Base-by-base conservation (phyloP, 2,113 vertebrate genomes). In the Phylloscopus trochilus region DNA sequence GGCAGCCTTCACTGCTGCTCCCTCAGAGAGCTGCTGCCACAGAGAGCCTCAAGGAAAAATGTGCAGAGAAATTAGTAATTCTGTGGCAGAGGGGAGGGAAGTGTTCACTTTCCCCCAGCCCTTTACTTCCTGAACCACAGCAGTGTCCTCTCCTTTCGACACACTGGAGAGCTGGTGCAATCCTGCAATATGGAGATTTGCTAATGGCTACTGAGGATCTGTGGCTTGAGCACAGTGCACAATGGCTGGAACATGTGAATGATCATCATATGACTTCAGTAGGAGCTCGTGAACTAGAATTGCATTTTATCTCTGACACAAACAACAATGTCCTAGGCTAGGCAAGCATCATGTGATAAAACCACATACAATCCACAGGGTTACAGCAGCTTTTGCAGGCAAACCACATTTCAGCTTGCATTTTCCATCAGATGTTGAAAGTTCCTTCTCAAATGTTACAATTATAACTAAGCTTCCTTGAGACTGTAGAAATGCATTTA, bases 241-340 rank as follows among this genome's bases (percentile, higher is more conserved):
- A 98, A 98, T 98, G 96, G 96, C 95, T 97, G 97, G 97, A 98
- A 96, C 98, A 98, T 98, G 98, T 98, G 98, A 98, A 97, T 97
- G 87, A 89, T 93, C 97, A 98, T 98, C 98, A 99, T 98, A 98
- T 98, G 98, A 99, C 98, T 98, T 97, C 95, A 97, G 96, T 78
- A 81, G 97, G 96, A 99, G 98, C 98, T 98, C 97, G 98, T 98
- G 98, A 99, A 98, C 97, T 52, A 97, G 97, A 96, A 98, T 92
- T 98, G 97, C 97, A 97, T 98, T 97, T 97, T 97, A 96, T 95
- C 96, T 95, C 95, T 97, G 91, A 97, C 93, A 97, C 92, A 98
- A 97, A 98, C 97, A 98, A 98, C 95, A 97, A 96, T 96, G 94
- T 98, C 87, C 97, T 95, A n/a, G 74, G 93, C 97, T 95, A 97